Evolutionary conservation across 2,888 invertebrate genomes (phyloP).

Genomic region (Priocnemis perturbator): DNA sequence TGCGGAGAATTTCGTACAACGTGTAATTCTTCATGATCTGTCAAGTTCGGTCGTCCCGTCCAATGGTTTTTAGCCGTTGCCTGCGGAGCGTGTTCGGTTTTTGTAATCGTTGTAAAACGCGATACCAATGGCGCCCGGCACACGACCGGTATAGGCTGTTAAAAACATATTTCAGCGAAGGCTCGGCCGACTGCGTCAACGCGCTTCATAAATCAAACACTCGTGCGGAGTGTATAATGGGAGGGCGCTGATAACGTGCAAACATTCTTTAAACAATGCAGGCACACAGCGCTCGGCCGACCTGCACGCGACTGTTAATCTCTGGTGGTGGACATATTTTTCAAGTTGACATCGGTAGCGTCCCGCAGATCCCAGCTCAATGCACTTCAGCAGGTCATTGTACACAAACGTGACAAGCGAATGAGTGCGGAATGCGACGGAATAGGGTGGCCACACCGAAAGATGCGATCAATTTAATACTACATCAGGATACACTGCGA

Average conservation of each 20-base stretch:
- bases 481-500: too few relatives aligned
- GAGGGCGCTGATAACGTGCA: conserved; percentile 42
- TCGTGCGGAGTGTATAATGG: conserved; percentile 36
- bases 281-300: not conserved
- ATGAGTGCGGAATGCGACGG: conserved; percentile 10
- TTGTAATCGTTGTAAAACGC: not conserved
- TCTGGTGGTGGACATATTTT: conserved; percentile 15
- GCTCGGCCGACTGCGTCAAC: conserved; percentile 23
- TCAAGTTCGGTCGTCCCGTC: too few relatives aligned
- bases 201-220: conserved; percentile 45
- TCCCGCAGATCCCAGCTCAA: not conserved
- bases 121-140: not conserved
- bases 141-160: conserved; percentile 7
- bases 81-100: too few relatives aligned
- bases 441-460: not conserved
- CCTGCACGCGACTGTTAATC: conserved; percentile 38
- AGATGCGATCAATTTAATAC: too few relatives aligned
- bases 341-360: conserved; percentile 5
- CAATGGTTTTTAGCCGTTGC: too few relatives aligned
- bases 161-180: conserved; percentile 21
- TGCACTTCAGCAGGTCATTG: conserved; percentile 1
- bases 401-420: not conserved
- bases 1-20: too few relatives aligned
- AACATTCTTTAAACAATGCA: conserved; percentile 34
- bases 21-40: too few relatives aligned